Evolutionary conservation across 2,888 invertebrate genomes (phyloP), one percentile per base, ranked within the genome.

Genomic region (Phalangium opilio): DNA sequence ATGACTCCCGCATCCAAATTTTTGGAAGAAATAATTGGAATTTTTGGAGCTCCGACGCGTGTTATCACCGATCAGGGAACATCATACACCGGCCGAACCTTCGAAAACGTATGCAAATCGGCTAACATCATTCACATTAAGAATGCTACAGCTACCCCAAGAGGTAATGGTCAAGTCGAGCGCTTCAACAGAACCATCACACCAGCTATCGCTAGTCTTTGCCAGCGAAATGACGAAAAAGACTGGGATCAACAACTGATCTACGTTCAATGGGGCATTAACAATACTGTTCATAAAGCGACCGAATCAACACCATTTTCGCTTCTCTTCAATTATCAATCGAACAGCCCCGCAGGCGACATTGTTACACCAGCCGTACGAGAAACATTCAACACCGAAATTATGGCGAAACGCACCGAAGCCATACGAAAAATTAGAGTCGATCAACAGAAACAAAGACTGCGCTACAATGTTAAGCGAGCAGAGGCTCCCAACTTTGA

Each of bases 91-190:
- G 11, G 11, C 3, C 17, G 33, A 21, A 17, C 11, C 10, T 19
- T 19, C 3, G 43, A 43, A 11, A 33, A 19, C 7, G 27, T 41
- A 4, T 14, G 18, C 12, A 14, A 18, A 7, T 14, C 18, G 4
- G 4, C 14, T 8, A 21, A 21, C 10, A 20, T 18, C 14, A 8
- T n/a, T 3, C 43, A 21, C 33, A 12, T 33, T 12, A 27, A 20
- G 21, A 43, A 32, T 5, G 27, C 43, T 12, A 18, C 41, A 3
- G 20, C 19, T 4, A 11, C n/a, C 12, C n/a, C 41, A 40, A 40
- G 21, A n/a, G 12, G n/a, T 3, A 43, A 27, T 27, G 43, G 43
- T 11, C 43, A 43, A 43, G 43, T 43, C 3, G 43, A 43, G 15
- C 18, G 43, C 7, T n/a, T 19, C 17, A 43, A 43, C 14, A 20